Base-by-base conservation (phyloP, 2,888 invertebrate species). In the Ditylenchus weischeri region DNA sequence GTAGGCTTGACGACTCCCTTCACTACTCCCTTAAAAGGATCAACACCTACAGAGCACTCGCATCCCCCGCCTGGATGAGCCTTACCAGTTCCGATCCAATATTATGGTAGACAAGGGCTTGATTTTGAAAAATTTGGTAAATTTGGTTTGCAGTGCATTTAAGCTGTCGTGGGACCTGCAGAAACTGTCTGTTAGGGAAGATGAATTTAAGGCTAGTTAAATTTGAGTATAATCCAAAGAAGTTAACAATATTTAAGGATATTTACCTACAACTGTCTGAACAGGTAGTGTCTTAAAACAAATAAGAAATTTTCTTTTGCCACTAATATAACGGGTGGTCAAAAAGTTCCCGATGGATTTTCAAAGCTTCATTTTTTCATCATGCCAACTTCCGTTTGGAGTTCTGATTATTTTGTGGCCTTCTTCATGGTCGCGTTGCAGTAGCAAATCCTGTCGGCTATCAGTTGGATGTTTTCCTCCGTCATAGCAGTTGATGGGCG, bases 21-120 rank as follows among this genome's bases (percentile, higher is more conserved):
- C 83, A 86, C 19, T 86, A 87, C 79, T 87, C 87, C 13, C 79
- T 87, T 35, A 83, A 85, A 47, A 68, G 81, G 36, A 80, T 81
- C 65, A 81, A 80, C 67, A 86, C 86, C 8, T 87, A 86, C 80
- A 81, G 85, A 62, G 87, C 87, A 18, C 83, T 87, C 43, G 86
- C 87, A 43, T 86, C 86, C 71, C 87, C 87, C 0, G 86, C 87
- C 2, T 87, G 87, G 87, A 86, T 87, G 73, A 86, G 86, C 4
- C 81, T 87, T 43, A 87, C 87, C 47, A 77, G 77, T 68, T 81
- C 84, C 18, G 87, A 87, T 76, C 87, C 87, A 2, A 85, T 87
- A 68, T 80, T 86, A 35, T 84, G 54, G 43, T 43, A 43, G 43
- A 8, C 3, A 43, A 43, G 3, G 15, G 43, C 15, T 43, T 3